Evolutionary conservation across 2,797 vertebrate species (phyloP).

Genomic region (Peromyscus melanophrys): DNA sequence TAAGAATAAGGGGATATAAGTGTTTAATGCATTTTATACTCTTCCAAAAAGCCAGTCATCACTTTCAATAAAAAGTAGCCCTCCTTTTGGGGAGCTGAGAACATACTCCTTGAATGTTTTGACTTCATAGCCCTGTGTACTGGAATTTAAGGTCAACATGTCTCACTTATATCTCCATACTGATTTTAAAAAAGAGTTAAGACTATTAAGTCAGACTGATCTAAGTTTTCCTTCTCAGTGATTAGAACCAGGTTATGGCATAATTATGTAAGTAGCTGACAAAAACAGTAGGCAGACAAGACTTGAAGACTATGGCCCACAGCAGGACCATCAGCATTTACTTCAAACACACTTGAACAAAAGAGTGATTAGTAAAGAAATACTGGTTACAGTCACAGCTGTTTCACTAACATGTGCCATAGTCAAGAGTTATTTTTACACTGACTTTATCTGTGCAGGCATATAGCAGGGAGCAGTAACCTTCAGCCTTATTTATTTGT

Average conservation of each 20-base stretch:
- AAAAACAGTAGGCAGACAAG: not conserved
- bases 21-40: not conserved
- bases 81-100: not conserved
- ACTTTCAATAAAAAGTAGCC: conserved; percentile 12
- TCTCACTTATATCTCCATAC: not conserved
- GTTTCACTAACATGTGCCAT: not conserved
- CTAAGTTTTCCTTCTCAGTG: not conserved
- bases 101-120: not conserved
- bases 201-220: not conserved
- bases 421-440: not conserved
- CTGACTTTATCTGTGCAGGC: not conserved
- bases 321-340: not conserved
- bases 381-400: not conserved
- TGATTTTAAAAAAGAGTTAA: conserved; percentile 1
- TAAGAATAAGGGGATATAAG: not conserved
- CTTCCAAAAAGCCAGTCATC: not conserved
- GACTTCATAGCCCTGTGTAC: not conserved
- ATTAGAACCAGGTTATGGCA: not conserved
- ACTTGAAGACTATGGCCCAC: not conserved
- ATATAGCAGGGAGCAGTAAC: not conserved
- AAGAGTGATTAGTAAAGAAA: not conserved
- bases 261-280: not conserved
- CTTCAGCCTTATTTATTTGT: not conserved
- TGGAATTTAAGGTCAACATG: not conserved
- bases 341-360: not conserved